Percentiles rank a stretch among this genome's conserved stretches.
Conservation (phyloP, 2,797 vertebrate species). For the Craterocephalus amniculus region DNA sequence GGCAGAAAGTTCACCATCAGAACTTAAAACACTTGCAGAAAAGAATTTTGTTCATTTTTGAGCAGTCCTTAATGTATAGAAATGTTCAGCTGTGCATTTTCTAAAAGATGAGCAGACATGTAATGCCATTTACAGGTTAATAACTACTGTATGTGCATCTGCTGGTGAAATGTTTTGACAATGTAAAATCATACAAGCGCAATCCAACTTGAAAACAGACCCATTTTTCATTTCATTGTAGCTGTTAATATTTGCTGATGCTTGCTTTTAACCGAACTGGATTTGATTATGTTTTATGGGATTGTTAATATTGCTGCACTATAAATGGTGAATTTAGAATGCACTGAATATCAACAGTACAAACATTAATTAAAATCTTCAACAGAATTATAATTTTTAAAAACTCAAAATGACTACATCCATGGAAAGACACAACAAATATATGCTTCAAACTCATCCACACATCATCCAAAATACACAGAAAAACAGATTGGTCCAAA, state of each 20-base stretch:
- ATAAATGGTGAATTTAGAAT: constrained; percentile 41
- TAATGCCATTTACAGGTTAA: constrained; percentile 48
- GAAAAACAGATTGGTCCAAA: constrained; percentile 26
- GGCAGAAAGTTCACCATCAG: constrained; percentile 49
- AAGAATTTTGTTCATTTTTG: constrained; percentile 58
- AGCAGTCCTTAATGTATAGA: constrained; percentile 35
- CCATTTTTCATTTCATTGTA: constrained; percentile 18
- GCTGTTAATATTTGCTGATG: not conserved
- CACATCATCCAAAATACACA: constrained; percentile 61
- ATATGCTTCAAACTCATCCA: constrained; percentile 58
- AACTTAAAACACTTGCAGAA: constrained; percentile 50
- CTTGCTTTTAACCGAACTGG: not conserved
- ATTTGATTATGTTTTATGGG: constrained; percentile 23
- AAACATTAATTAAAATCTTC: constrained; percentile 28
- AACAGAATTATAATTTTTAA: not conserved
- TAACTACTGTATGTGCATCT: constrained; percentile 64
- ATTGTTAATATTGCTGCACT: constrained; percentile 65
- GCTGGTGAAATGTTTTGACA: constrained; percentile 75
- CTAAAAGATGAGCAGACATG: constrained; percentile 45
- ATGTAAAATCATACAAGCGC: constrained; percentile 28
- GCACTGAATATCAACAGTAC: constrained; percentile 38
- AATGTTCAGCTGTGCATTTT: constrained; percentile 52
- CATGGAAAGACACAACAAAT: constrained; percentile 52
- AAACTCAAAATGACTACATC: constrained; percentile 19
- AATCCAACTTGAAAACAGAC: constrained; percentile 33